phyloP scores from a whole-genome alignment of 2,797 vertebrate genomes.

The Pogoniulus pusillus region DNA sequence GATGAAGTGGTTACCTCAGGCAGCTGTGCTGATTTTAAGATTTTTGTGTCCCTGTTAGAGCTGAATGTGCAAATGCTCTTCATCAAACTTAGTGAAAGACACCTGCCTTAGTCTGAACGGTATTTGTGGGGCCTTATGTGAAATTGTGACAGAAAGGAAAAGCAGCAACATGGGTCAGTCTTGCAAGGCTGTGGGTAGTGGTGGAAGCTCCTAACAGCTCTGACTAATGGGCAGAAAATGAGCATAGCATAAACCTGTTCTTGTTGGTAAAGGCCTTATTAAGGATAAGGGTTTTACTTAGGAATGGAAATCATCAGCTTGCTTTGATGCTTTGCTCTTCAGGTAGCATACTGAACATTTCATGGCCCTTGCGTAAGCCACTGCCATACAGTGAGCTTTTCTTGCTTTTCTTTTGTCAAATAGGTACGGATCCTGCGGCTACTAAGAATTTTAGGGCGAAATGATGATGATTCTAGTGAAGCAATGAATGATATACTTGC shows the following conservation, averaged over 20 bases:
- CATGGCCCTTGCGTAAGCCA: neutral
- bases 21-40: neutral
- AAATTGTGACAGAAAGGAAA: neutral
- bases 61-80: neutral
- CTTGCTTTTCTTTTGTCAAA: slow-evolving; percentile 49
- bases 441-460: slow-evolving; percentile 96
- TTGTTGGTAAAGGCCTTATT: neutral
- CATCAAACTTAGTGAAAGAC: neutral
- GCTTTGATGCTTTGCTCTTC: neutral
- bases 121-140: neutral
- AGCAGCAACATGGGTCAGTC: rapidly evolving
- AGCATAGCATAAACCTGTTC: neutral
- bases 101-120: neutral
- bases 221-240: neutral
- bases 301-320: neutral
- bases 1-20: neutral
- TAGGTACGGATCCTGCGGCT: slow-evolving; percentile 98
- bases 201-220: neutral
- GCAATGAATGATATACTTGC: slow-evolving; percentile 99
- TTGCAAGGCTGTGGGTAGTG: neutral
- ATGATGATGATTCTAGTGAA: slow-evolving; percentile 99
- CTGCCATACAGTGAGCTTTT: neutral
- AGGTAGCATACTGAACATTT: neutral
- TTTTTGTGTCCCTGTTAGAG: neutral
- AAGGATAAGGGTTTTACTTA: neutral